phyloP scores from a whole-genome alignment of 2,113 vertebrate genomes.

The Phrynosoma blainvillii region DNA sequence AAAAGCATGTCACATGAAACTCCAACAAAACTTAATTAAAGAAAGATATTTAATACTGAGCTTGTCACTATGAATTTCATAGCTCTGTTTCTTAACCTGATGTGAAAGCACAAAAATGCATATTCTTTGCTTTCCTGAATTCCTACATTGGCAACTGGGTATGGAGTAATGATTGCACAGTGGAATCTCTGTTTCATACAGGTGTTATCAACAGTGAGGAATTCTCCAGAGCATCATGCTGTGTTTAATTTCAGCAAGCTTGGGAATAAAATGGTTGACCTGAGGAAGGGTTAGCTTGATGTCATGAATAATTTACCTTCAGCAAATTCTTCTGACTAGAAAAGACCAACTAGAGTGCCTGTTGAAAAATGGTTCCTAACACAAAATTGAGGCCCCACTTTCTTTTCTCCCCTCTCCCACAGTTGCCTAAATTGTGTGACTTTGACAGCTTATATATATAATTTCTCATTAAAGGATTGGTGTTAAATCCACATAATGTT shows the following conservation, averaged over 20 bases:
- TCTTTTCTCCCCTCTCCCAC: conserved; percentile 9
- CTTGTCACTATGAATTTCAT: conserved; percentile 8
- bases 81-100: neutral
- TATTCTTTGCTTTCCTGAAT: conserved; percentile 51
- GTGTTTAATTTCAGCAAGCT: conserved; percentile 56
- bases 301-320: conserved; percentile 67
- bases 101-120: conserved; percentile 41
- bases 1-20: conserved; percentile 26
- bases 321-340: conserved; percentile 28
- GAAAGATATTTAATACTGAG: conserved; percentile 42
- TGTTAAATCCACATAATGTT: conserved; percentile 57
- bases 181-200: conserved; percentile 66
- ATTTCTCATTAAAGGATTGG: conserved; percentile 59
- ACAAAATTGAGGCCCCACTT: conserved; percentile 23
- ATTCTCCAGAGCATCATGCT: conserved; percentile 37
- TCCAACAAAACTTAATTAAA: neutral
- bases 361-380: conserved; percentile 38
- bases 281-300: conserved; percentile 40
- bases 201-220: conserved; percentile 57
- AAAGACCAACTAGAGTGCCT: conserved; percentile 35
- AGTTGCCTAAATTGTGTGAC: conserved; percentile 41
- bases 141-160: conserved; percentile 51
- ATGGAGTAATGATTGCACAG: conserved; percentile 52
- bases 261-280: conserved; percentile 49
- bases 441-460: conserved; percentile 56